Evolutionary conservation across 2,888 invertebrate species (phyloP), one percentile per base, ranked within the genome.

Genomic region (Parthenolecanium corni): DNA sequence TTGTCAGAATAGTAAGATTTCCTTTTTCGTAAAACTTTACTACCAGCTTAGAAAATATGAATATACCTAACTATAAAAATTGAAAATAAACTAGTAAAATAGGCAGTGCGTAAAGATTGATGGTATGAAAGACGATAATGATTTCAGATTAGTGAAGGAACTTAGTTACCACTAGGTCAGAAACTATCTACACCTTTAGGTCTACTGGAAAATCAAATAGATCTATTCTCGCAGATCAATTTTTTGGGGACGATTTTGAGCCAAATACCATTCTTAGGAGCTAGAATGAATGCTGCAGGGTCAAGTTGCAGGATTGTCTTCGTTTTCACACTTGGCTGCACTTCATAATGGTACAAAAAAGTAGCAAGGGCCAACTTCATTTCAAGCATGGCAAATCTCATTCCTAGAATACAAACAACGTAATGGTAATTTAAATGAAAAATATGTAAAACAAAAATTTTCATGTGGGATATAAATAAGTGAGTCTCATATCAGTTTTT

Each of bases 361-460:
- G 76, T 71, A 16, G 77, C 74, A 64, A 80, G 69, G 0, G 78
- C 79, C 58, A 80, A 71, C 71, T 80, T 80, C 54, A 77, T 75
- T 71, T 79, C 78, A 38, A 80, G 70, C 70, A 78, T 73, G 1
- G 79, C 79, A 67, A 80, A 80, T 62, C 78, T 73, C 73, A 76
- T 76, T 52, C 79, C 79, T 80, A 69, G 57, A 74, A 75, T 12
- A n/a, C n/a, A n/a, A n/a, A n/a, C n/a, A n/a, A n/a, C n/a, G n/a
- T n/a, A n/a, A n/a, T n/a, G n/a, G n/a, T n/a, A n/a, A n/a, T 16
- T 6, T 31, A n/a, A 56, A 56, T 42, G 4, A 31, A 4, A 31
- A 31, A 9, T 31, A 31, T 9, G 9, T 31, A 31, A 1, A 42
- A 53, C 21, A 40, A 21, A 31, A 20, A 31, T 6, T 31, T 31